Evolutionary conservation across 2,888 invertebrate genomes (phyloP).

Genomic region (Drosophila tripunctata): DNA sequence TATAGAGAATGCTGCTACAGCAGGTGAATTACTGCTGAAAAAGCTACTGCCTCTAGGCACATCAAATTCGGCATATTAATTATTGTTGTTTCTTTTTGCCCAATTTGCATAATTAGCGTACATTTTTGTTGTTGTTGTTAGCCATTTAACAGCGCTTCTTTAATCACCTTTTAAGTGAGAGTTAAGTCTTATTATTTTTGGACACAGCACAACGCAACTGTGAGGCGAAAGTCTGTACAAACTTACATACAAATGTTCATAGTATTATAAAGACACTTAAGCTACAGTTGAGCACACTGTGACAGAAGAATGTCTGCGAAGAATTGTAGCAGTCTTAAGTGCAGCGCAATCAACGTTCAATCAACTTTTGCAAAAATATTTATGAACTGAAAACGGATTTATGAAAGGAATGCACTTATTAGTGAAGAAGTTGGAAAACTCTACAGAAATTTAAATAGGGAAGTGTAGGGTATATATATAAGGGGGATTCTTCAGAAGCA

Average conservation of each 20-base stretch:
- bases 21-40: neutral
- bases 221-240: constrained; percentile 56
- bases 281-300: constrained; percentile 1
- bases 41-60: constrained; percentile 27
- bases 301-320: neutral
- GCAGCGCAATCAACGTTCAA: constrained; percentile 1
- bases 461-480: too few relatives aligned
- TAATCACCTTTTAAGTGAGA: constrained; percentile 70
- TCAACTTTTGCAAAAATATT: constrained; percentile 5
- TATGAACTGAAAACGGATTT: neutral
- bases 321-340: constrained; percentile 1
- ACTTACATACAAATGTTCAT: neutral
- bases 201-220: neutral
- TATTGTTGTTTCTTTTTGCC: constrained; percentile 26
- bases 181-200: constrained; percentile 47
- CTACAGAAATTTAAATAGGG: neutral
- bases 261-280: too few relatives aligned
- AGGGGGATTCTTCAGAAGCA: too few relatives aligned
- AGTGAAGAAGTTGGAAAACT: neutral
- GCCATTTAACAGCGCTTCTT: constrained; percentile 40
- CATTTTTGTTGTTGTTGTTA: too few relatives aligned
- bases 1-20: constrained; percentile 51
- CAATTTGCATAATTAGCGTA: constrained; percentile 74
- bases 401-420: neutral
- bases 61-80: constrained; percentile 13